These are phyloP conservation scores for Aegithalos caudatus DNA, from an alignment of 2,113 vertebrate genomes.

Conservation along the genomic window DNA sequence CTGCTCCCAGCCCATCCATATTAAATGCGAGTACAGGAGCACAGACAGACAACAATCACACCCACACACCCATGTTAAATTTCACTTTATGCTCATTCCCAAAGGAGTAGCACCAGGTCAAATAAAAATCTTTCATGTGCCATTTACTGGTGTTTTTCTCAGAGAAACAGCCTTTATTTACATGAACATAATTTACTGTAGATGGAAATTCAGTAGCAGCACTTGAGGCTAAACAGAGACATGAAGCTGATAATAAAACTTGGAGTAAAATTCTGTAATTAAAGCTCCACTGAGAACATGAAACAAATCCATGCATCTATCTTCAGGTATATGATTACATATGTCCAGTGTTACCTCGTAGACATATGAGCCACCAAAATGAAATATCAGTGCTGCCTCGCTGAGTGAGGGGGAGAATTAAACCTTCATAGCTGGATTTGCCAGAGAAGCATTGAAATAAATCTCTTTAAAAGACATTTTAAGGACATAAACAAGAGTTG, in stretches of 20 bases:
- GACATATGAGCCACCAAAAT: constrained; percentile 21
- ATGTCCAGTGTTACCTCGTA: constrained; percentile 3
- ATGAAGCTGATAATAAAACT: constrained; percentile 23
- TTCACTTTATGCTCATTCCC: neutral
- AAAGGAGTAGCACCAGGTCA: neutral
- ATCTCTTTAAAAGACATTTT: constrained; percentile 74
- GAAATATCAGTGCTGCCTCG: constrained; percentile 8
- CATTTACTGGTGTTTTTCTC: neutral
- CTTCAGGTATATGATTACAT: neutral
- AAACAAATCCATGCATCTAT: neutral
- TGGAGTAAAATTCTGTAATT: constrained; percentile 64
- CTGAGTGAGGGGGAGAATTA: constrained; percentile 56
- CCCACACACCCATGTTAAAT: neutral
- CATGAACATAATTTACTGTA: neutral
- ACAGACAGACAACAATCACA: neutral
- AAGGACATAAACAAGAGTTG: constrained; percentile 72
- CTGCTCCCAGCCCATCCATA: neutral
- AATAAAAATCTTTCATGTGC: neutral
- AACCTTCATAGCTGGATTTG: constrained; percentile 62
- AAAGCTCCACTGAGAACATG: constrained; percentile 34
- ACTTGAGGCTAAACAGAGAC: constrained; percentile 16
- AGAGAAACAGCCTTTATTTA: neutral
- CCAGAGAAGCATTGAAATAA: constrained; percentile 67
- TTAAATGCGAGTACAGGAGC: neutral
- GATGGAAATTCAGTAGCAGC: neutral